These are phyloP conservation scores for Synanthedon formicaeformis DNA, from an alignment of 2,888 invertebrate genomes.

Conservation along the genomic window DNA sequence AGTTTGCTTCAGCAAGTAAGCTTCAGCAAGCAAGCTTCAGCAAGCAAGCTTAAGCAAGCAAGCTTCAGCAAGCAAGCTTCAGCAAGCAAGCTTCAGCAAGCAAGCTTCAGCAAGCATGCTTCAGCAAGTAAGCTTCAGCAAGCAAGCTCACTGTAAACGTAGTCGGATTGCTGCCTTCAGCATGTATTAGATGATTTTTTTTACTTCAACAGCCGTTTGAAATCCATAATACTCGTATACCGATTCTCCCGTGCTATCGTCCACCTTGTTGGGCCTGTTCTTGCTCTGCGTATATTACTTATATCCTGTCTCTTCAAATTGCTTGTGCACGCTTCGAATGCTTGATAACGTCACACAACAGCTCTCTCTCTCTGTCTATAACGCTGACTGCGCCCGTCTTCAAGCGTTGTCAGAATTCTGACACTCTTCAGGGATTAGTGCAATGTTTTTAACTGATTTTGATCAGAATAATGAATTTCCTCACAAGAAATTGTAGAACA, in stretches of 20 bases:
- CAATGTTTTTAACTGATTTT: neutral
- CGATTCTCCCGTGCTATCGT: neutral
- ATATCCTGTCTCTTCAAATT: neutral
- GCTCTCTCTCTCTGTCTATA: neutral
- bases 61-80: no score
- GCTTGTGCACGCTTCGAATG: no score
- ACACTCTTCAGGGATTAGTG: no score
- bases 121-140: no score
- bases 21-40: no score
- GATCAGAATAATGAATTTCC: neutral
- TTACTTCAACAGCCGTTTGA: neutral
- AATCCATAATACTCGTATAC: neutral
- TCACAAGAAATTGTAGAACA: no score
- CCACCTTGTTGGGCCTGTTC: neutral
- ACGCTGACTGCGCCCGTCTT: neutral
- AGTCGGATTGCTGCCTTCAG: neutral
- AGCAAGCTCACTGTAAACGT: no score
- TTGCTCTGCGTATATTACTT: neutral
- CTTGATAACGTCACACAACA: neutral
- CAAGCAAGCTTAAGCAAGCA: no score
- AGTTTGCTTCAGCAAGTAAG: no score
- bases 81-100: no score
- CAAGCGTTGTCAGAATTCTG: neutral
- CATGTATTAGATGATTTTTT: neutral
- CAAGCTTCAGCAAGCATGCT: no score